Evolutionary conservation across 2,888 invertebrate species (phyloP), one percentile per base, ranked within the genome.

Genomic region (Tenthredo mesomela): DNA sequence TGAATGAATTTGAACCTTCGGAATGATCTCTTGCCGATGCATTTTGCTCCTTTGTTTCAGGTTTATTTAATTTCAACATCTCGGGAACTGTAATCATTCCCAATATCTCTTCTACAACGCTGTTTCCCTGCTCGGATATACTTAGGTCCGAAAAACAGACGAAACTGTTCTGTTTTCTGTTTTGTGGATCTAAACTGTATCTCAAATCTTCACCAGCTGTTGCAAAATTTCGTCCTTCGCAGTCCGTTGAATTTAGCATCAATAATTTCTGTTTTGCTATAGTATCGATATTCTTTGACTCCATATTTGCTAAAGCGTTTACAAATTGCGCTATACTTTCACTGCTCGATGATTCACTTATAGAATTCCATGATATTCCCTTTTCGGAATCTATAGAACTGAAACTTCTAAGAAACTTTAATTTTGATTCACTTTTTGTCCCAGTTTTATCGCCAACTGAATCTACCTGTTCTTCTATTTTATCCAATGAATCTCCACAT

Each of bases 321-420:
- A 86, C 70, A 77, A 87, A 84, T 73, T 84, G 70, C 37, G 86
- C 86, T 21, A 88, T 85, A 73, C 87, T 88, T 7, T 87, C 87
- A 50, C 87, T 80, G 70, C 88, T 89, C 3, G 87, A 87, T 9
- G 87, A 85, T 50, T 87, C 86, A 18, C 7, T 50, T 10, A 54
- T 77, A 15, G 80, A 50, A 67, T 80, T 61, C 43, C 65, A 71
- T 9, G 15, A 47, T 40, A 82, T 70, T 9, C 37, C 47, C 7
- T 82, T 58, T 21, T 80, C 80, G 6, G 43, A 80, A 80, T 80
- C 65, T 61, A 61, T 10, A 12, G 71, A 54, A 58, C 80, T 80
- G 15, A 40, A 21, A 61, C 21, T 80, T n/a, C 25, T 61, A 18
- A 40, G 61, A 61, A 80, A 40, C 21, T 61, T 58, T 10, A 77